Conservation (phyloP, 2,888 invertebrate genomes). For the Zygothrica quintamaculata region DNA sequence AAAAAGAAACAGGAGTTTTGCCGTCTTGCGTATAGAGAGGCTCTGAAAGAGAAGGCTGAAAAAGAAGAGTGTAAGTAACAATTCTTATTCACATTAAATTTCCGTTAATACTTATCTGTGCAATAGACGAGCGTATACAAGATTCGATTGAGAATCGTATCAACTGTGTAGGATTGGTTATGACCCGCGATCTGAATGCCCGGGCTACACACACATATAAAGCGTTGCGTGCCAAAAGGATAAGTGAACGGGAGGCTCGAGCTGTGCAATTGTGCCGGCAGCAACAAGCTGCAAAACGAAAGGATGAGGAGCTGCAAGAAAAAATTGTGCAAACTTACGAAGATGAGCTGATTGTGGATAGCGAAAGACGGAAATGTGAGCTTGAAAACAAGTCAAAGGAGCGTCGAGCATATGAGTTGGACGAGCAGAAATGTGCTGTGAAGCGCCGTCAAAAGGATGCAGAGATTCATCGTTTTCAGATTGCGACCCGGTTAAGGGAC, state of each 20-base stretch:
- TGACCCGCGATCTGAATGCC: slow-evolving; percentile 37
- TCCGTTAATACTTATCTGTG: too few relatives aligned
- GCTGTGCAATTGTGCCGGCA: slow-evolving; percentile 18
- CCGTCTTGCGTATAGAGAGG: slow-evolving; percentile 45
- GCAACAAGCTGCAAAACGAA: slow-evolving; percentile 30
- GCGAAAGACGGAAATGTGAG: slow-evolving; percentile 46
- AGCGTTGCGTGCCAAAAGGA: slow-evolving; percentile 4
- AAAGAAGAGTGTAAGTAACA: slow-evolving; percentile 20
- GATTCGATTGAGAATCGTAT: slow-evolving; percentile 35
- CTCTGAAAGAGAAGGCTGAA: slow-evolving; percentile 49
- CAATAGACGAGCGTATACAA: too few relatives aligned
- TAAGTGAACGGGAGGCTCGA: slow-evolving; percentile 3
- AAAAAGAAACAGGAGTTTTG: slow-evolving; percentile 42
- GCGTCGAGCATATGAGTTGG: slow-evolving; percentile 50
- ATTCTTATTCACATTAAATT: too few relatives aligned
- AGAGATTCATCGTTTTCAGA: slow-evolving; percentile 56
- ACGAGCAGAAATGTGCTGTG: slow-evolving; percentile 19
- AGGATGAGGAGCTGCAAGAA: slow-evolving; percentile 21
- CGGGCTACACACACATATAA: slow-evolving; percentile 32
- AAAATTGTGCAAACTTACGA: slow-evolving; percentile 14
- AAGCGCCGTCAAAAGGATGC: slow-evolving; percentile 1
- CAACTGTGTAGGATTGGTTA: slow-evolving; percentile 46
- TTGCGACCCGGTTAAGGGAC: slow-evolving; percentile 54
- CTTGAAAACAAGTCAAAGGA: slow-evolving; percentile 35
- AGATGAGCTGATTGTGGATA: slow-evolving; percentile 49